Conservation (phyloP, 2,113 vertebrate species). For the Periophthalmodon schlosseri region DNA sequence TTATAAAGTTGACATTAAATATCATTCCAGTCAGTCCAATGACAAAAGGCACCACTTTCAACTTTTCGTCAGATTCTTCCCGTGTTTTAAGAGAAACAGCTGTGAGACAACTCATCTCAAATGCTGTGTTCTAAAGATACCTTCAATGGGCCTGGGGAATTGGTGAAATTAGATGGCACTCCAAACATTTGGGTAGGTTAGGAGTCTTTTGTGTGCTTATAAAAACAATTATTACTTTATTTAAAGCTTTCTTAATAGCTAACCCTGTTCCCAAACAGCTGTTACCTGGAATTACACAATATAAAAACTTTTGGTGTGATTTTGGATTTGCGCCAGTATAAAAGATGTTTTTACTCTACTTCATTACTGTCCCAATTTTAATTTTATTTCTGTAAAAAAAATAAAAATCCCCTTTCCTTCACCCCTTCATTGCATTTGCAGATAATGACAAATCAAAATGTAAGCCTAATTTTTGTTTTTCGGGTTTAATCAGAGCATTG, state of each 20-base stretch:
- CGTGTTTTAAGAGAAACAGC: slow-evolving; percentile 3
- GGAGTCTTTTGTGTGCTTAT: neutral
- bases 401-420: slow-evolving; percentile 4
- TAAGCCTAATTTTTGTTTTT: slow-evolving; percentile 38
- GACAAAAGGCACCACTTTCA: slow-evolving; percentile 62
- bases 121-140: slow-evolving; percentile 30
- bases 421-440: slow-evolving; percentile 9
- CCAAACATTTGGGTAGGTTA: too few species aligned
- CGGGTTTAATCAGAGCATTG: slow-evolving; percentile 18
- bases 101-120: slow-evolving; percentile 30
- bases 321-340: neutral
- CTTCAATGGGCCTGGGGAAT: slow-evolving; percentile 24
- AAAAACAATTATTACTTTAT: slow-evolving; percentile 1
- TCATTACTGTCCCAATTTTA: neutral
- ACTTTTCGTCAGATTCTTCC: slow-evolving; percentile 68
- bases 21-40: slow-evolving; percentile 60
- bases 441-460: slow-evolving; percentile 29
- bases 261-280: slow-evolving; percentile 22
- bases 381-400: neutral
- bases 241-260: too few species aligned
- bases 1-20: slow-evolving; percentile 75
- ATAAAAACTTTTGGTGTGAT: neutral
- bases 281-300: slow-evolving; percentile 47
- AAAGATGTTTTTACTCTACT: neutral
- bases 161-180: neutral